Evolutionary conservation across 2,888 invertebrate genomes (phyloP).

Genomic region (Acrobasis repandana): DNA sequence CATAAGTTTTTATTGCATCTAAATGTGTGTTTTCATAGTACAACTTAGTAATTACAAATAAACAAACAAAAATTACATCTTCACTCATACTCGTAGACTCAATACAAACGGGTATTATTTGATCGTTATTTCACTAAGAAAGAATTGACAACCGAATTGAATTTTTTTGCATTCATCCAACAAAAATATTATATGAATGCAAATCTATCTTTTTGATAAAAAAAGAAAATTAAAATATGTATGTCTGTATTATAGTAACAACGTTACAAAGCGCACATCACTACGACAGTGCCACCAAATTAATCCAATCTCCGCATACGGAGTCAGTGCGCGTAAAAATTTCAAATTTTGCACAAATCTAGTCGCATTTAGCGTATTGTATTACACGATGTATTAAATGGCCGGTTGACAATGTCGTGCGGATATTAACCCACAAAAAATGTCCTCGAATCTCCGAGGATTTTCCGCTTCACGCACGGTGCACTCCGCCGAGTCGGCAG

Average conservation of each 20-base stretch:
- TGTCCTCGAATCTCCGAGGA: slow-evolving; percentile 81
- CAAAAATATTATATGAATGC: too few species aligned
- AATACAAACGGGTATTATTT: too few species aligned
- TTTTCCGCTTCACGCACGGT: slow-evolving; percentile 82
- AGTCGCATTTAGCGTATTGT: slow-evolving; percentile 81
- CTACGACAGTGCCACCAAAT: slow-evolving; percentile 44
- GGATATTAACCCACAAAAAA: slow-evolving; percentile 83
- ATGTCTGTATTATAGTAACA: slow-evolving; percentile 19
- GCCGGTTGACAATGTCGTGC: slow-evolving; percentile 81
- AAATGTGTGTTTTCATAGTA: too few species aligned
- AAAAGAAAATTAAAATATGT: too few species aligned
- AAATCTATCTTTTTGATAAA: too few species aligned
- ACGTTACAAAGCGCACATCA: slow-evolving; percentile 23
- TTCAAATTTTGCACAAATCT: slow-evolving; percentile 82
- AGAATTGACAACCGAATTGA: too few species aligned
- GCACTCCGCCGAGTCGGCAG: slow-evolving; percentile 79
- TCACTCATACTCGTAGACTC: too few species aligned
- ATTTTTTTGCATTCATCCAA: too few species aligned
- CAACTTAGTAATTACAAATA: too few species aligned
- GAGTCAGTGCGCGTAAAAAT: slow-evolving; percentile 74
- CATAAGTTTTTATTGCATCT: too few species aligned
- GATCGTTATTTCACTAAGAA: too few species aligned
- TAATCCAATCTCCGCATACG: slow-evolving; percentile 75
- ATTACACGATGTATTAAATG: slow-evolving; percentile 81
- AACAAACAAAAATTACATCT: too few species aligned